phyloP scores from a whole-genome alignment of 2,797 vertebrate genomes.

The Halcyon chelicuti region DNA sequence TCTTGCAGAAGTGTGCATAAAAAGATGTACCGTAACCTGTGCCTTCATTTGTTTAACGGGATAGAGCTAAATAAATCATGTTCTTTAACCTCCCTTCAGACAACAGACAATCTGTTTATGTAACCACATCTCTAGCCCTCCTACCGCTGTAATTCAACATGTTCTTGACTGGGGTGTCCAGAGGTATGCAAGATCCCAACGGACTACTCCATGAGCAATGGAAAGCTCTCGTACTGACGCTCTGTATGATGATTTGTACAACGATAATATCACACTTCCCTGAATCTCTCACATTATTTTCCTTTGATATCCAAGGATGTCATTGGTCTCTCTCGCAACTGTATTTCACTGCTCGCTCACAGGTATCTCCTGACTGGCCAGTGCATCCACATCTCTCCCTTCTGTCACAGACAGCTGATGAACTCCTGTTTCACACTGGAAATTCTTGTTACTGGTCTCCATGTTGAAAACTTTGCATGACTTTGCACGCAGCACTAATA shows the following conservation, averaged over 20 bases:
- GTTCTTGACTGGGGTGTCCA: neutral
- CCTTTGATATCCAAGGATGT: neutral
- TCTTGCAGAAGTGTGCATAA: neutral
- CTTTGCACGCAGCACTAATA: neutral
- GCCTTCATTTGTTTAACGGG: neutral
- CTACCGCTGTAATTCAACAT: neutral
- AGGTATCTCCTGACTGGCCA: neutral
- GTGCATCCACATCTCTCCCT: neutral
- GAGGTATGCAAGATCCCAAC: neutral
- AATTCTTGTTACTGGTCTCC: constrained; percentile 3
- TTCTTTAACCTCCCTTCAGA: neutral
- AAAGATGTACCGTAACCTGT: neutral
- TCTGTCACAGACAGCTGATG: neutral
- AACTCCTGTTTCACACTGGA: neutral
- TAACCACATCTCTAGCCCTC: neutral
- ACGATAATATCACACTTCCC: neutral
- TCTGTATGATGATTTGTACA: neutral
- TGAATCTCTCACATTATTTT: neutral
- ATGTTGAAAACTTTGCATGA: neutral
- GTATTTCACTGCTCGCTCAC: neutral
- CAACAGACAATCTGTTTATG: neutral
- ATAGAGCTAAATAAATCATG: neutral
- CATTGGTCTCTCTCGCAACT: neutral
- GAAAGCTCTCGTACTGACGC: neutral
- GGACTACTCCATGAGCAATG: neutral